A percentile compares a stretch with the other conserved stretches of the same genome.
Conservation (phyloP, 2,113 vertebrate species). For the Ahaetulla prasina region DNA sequence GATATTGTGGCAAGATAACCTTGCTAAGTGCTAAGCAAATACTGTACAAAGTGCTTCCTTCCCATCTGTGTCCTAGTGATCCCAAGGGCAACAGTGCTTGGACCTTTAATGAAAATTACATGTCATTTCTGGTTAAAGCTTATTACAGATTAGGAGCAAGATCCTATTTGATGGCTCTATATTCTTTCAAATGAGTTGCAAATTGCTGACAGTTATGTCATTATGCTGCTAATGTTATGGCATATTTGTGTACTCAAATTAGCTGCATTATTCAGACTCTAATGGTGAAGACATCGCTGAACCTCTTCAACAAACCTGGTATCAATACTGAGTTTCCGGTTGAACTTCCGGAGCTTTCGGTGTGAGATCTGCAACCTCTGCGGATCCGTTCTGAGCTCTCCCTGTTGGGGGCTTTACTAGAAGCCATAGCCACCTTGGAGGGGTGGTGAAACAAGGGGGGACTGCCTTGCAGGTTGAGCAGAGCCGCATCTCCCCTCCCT, state of each 20-base stretch:
- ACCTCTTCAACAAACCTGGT: neutral
- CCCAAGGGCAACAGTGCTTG: neutral
- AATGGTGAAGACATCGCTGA: neutral
- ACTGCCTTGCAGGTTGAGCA: too few relatives aligned
- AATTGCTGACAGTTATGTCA: slow-evolving; percentile 15
- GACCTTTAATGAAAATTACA: neutral
- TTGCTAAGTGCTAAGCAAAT: neutral
- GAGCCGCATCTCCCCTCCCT: too few relatives aligned
- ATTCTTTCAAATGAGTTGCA: slow-evolving; percentile 21
- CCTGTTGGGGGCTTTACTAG: too few relatives aligned
- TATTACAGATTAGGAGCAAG: neutral
- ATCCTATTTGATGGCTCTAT: neutral
- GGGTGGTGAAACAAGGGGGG: too few relatives aligned
- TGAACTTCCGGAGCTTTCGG: too few relatives aligned
- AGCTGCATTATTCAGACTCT: neutral
- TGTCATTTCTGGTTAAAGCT: neutral
- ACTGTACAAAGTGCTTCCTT: neutral
- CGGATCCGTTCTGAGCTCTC: too few relatives aligned
- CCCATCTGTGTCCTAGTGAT: neutral
- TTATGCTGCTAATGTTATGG: neutral
- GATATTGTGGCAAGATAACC: neutral
- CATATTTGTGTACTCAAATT: slow-evolving; percentile 11
- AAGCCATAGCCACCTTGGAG: too few relatives aligned
- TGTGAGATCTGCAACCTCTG: too few relatives aligned
- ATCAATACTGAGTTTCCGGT: neutral